Base-by-base conservation (phyloP, 1,140 invertebrate genomes). In the Drosophila elegans region DNA sequence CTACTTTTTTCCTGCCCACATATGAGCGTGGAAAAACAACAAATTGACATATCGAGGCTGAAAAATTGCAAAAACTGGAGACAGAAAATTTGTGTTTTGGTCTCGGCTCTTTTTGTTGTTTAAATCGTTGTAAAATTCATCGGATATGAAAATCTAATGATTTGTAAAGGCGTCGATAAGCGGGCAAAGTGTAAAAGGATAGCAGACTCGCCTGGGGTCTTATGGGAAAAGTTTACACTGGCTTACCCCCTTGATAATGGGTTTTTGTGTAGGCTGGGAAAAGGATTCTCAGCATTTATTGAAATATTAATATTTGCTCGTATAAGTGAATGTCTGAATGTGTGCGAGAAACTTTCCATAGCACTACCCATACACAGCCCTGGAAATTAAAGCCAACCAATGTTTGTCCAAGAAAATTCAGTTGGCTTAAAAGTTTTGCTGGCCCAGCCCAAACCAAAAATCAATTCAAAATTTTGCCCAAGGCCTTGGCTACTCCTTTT, bases 131-230 rank as follows among this genome's bases (percentile, higher is more conserved):
- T 89, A 84, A 89, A 89, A 89, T 89, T 89, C 84, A 89, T 89
- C 84, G 84, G 84, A 89, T 89, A 84, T 89, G 84, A 89, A 89
- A 89, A 84, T 89, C 84, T 89, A 89, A 89, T 89, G 84, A 89
- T 89, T 89, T 89, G 84, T 89, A 89, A 89, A 89, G 84, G 78
- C 80, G 59, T 56, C 74, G 84, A 89, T 89, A 89, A 89, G 84
- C 80, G 78, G 42, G 38, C 51, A 67, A 78, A 49, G 36, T 21
- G 73, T 54, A 34, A 62, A 61, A 25, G 60, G 39, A 62, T 44
- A 46, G 34, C 13, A 34, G 42, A 16, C 38, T 48, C 32, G 74
- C 78, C 74, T 45, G 49, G 68, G 78, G 78, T 61, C 59, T 38
- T 29, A 41, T 54, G 38, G 38, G 46, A 57, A 77, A 85, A 78